Evolutionary conservation across 2,113 vertebrate species (phyloP).

Genomic region (Sakesphorus luctuosus): DNA sequence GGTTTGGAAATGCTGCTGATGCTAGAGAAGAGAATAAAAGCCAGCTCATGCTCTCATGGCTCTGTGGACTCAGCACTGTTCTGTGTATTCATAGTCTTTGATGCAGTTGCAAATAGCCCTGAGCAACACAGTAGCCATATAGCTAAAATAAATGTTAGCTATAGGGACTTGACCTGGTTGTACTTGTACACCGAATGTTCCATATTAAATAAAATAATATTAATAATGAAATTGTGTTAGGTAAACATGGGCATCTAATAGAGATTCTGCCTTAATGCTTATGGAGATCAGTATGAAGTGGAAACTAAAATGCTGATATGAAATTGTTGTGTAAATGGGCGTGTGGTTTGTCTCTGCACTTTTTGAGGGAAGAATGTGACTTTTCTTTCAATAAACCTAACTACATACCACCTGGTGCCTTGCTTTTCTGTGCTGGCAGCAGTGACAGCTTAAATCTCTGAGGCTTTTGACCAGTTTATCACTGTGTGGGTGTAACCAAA

Average conservation of each 20-base stretch:
- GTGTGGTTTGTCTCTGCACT: not conserved
- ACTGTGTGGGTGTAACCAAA: too few relatives aligned
- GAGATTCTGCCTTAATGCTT: not conserved
- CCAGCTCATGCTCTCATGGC: not conserved
- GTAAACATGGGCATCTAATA: not conserved
- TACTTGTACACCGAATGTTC: not conserved
- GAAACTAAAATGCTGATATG: not conserved
- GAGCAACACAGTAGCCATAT: not conserved
- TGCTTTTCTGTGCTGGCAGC: not conserved
- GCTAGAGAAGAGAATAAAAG: conserved; percentile 38
- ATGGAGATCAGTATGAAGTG: not conserved
- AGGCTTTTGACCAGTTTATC: not conserved
- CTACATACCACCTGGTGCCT: not conserved
- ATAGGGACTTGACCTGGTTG: not conserved
- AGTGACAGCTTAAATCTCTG: not conserved
- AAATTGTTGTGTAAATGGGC: not conserved
- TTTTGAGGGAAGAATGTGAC: not conserved
- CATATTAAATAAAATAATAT: not conserved
- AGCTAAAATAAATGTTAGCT: not conserved
- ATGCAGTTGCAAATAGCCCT: conserved; percentile 10
- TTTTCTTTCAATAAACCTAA: not conserved
- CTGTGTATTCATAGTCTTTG: not conserved
- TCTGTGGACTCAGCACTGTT: conserved; percentile 46
- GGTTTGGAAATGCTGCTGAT: conserved; percentile 47
- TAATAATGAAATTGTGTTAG: not conserved